Evolutionary conservation across 37 sponge, comb jelly and placozoan species (phyloP), one percentile per base, ranked within the genome.

Genomic region (Diacarnus erythraeanus): DNA sequence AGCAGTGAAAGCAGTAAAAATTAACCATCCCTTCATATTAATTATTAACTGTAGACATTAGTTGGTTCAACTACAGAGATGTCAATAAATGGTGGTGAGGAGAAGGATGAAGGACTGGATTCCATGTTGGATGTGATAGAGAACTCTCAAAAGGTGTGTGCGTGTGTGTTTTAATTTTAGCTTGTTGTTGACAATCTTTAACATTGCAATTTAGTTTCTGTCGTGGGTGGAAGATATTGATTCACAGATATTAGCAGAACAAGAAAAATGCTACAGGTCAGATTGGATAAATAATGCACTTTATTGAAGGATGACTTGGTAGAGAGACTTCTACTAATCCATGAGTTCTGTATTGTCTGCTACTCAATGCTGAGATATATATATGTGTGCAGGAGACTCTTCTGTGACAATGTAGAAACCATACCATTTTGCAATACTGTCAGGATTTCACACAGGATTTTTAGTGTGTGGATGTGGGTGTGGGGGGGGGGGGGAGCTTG

Each of bases 211-310:
- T 10, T 57, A 93, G 93, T 81, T 93, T 25, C 57, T 88, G 41
- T 42, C 78, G 12, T 93, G 93, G 93, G 69, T 81, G 71, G 86
- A 80, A 44, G 76, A 85, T 38, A 63, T 89, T 71, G 93, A 93
- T 12, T 35, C 69, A 0, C 86, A 63, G 51, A 56, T 79, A 30
- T 69, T 76, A 35, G 77, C 64, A 2, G 76, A 82, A 17, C 72
- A 88, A 54, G 86, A 88, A 15, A 65, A 64, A 27, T 77, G 77
- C 41, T 93, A 85, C 76, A 88, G 76, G 93, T 87, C 8, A 71
- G 79, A 3, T 6, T 37, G 3, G 0, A 47, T 47, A 47, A 47
- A 47, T 12, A 15, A 47, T 47, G 6, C 6, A 47, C 51, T 12
- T 47, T 15, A 15, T 47, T 47, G 10, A 47, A 47, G 51, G 10